Evolutionary conservation across 2,888 invertebrate species (phyloP).

Genomic region (Chymomyza fuscimana): DNA sequence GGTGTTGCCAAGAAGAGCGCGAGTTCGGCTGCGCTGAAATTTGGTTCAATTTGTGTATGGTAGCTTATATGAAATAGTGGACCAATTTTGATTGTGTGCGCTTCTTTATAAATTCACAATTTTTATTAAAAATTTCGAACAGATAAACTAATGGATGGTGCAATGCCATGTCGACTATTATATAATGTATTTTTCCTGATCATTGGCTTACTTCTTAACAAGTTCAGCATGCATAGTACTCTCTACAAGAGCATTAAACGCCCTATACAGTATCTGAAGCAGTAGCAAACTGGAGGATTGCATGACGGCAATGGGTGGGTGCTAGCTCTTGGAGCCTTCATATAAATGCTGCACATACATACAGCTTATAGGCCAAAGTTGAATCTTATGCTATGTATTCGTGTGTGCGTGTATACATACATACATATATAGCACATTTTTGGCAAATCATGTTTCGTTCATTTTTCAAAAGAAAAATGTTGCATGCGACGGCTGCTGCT

Average conservation of each 20-base stretch:
- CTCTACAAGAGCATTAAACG: not conserved
- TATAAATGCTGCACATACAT: not conserved
- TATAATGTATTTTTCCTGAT: no score
- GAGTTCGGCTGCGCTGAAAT: no score
- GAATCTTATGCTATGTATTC: constrained; percentile 38
- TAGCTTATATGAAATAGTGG: no score
- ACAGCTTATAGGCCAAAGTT: constrained; percentile 69
- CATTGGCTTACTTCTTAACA: not conserved
- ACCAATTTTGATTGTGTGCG: no score
- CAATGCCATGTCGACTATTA: no score
- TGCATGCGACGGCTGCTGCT: constrained; percentile 69
- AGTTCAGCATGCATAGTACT: constrained; percentile 2
- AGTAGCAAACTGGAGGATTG: not conserved
- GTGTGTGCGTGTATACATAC: constrained; percentile 14
- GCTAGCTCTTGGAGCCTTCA: constrained; percentile 9
- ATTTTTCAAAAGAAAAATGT: constrained; percentile 77
- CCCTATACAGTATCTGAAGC: not conserved
- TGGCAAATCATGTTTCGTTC: constrained; percentile 75
- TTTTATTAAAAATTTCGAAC: no score
- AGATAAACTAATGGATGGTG: no score
- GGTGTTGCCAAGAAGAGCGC: no score
- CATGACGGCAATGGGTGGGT: constrained; percentile 13
- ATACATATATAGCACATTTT: constrained; percentile 32
- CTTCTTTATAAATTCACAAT: no score
- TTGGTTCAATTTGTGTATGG: no score